These are phyloP conservation scores for Apocrypta bakeri DNA, from an alignment of 1,140 invertebrate genomes.

Conservation along the genomic window DNA sequence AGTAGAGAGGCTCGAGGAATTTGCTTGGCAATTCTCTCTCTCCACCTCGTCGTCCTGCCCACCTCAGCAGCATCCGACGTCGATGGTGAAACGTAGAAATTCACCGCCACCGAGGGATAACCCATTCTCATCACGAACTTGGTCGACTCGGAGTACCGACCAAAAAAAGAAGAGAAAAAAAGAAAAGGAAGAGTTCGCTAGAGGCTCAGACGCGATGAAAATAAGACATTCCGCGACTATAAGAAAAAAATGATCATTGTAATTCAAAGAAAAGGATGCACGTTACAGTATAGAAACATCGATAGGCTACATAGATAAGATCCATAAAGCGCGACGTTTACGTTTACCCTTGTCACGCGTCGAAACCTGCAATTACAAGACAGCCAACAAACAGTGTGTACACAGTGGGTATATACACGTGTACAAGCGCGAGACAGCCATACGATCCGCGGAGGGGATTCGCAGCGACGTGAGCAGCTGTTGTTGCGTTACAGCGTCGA, in stretches of 20 bases:
- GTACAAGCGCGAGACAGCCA: background rate
- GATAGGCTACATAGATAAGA: background rate
- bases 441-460: background rate
- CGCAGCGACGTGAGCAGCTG: background rate
- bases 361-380: conserved; percentile 31
- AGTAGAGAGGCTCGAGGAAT: conserved; percentile 45
- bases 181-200: background rate
- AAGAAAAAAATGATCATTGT: background rate
- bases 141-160: conserved; percentile 47
- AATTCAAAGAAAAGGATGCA: background rate
- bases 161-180: conserved; percentile 1
- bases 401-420: background rate
- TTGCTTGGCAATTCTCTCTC: conserved; percentile 53
- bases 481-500: background rate
- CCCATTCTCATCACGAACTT: conserved; percentile 62
- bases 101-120: conserved; percentile 56
- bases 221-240: background rate
- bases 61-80: background rate
- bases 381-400: conserved; percentile 14
- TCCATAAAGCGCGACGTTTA: background rate
- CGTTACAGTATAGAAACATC: background rate
- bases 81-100: conserved; percentile 61
- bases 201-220: background rate
- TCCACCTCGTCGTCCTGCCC: conserved; percentile 4
- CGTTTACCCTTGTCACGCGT: conserved; percentile 8